Base-by-base conservation (phyloP, 1,140 invertebrate species). In the Temnothorax curvispinosus region DNA sequence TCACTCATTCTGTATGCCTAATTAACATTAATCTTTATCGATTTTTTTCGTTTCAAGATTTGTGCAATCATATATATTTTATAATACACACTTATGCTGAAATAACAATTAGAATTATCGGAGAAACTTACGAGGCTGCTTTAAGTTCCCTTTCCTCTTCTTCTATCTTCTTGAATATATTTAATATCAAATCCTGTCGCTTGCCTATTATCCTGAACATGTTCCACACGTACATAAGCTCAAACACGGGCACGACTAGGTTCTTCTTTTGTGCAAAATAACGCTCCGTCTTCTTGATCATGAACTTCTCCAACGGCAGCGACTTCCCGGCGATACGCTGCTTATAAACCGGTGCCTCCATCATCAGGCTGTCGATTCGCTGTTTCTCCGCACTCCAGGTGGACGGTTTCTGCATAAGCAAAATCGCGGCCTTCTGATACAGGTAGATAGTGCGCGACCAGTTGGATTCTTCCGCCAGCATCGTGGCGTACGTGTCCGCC, bases 221-320 rank as follows among this genome's bases (percentile, higher is more conserved):
- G 96, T 99, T 99, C 98, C 98, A 99, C 0, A 99, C 96, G 92
- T 98, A 99, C 90, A 99, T 96, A 75, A 99, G 96, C 95, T 99
- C 99, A 86, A 98, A 96, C 38, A 97, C 97, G 13, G 99, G 98
- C 71, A 99, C 95, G 6, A 98, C 94, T 54, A 99, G 95, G 58
- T 95, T 95, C 41, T 97, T 96, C 62, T 97, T 97, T 95, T 99
- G 98, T 52, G 96, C 95, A 87, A 97, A 96, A 95, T 97, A 99
- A 71, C 98, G 96, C 80, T 97, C 96, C 27, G 98, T 96, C 93
- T 99, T 98, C 92, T 97, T 98, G 11, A 98, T 96, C 52, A 98
- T 97, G 96, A 99, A 99, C 93, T 99, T 99, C 94, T 99, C 99
- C 96, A 99, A 98, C 18, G 99, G 99, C 88, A 99, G 95, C 8